A percentile compares a stretch with the other conserved stretches of the same genome.
phyloP scores from a whole-genome alignment of 1,140 invertebrate species.

The Cotesia vestalis region DNA sequence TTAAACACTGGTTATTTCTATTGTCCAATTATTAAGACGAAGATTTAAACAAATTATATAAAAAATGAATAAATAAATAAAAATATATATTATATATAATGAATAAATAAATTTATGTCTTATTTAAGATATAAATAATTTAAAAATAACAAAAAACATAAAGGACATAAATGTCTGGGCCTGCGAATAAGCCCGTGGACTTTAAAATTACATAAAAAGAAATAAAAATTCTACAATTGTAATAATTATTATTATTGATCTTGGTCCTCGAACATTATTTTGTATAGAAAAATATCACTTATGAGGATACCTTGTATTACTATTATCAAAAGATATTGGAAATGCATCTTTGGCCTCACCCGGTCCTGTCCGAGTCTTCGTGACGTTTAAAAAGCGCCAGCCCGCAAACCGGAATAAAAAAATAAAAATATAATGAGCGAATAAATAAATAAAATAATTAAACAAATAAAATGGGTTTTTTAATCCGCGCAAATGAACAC shows the following conservation, averaged over 20 bases:
- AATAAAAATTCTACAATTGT: slow-evolving; percentile 8
- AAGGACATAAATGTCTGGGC: slow-evolving; percentile 22
- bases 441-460: too few relatives aligned
- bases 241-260: slow-evolving; percentile 5
- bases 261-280: slow-evolving; percentile 26
- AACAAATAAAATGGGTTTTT: neutral
- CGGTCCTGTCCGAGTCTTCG: slow-evolving; percentile 14
- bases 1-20: neutral
- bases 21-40: neutral
- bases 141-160: neutral
- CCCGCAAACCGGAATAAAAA: neutral
- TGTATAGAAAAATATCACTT: slow-evolving; percentile 26
- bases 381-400: slow-evolving; percentile 5
- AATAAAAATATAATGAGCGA: neutral
- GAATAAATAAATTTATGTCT: neutral
- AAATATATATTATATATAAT: slow-evolving; percentile 26
- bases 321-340: neutral
- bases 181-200: slow-evolving; percentile 13
- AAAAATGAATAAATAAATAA: neutral
- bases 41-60: neutral
- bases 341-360: neutral
- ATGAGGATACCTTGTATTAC: neutral
- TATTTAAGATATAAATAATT: slow-evolving; percentile 17
- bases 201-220: slow-evolving; percentile 11
- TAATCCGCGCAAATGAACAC: slow-evolving; percentile 18